Conservation (phyloP, 2,113 vertebrate genomes). For the Megaptera novaeangliae region DNA sequence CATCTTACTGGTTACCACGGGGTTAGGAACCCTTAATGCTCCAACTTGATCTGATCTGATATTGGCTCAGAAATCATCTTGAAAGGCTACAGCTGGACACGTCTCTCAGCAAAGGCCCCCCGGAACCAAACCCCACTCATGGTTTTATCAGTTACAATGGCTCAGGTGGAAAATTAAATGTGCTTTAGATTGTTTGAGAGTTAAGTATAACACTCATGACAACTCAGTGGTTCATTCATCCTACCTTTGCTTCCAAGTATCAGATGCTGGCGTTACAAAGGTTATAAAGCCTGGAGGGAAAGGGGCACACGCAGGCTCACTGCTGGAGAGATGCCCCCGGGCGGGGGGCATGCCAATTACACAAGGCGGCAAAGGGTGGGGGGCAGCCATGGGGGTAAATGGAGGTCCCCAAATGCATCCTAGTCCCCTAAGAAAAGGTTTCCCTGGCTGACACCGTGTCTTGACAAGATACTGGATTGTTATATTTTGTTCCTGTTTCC, state of each 20-base stretch:
- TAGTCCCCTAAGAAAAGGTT: neutral
- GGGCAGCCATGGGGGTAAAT: neutral
- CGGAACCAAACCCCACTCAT: neutral
- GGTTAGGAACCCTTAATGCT: neutral
- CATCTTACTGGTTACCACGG: neutral
- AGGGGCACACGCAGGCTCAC: rapidly evolving
- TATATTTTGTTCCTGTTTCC: neutral
- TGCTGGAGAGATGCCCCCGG: neutral
- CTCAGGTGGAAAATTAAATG: neutral
- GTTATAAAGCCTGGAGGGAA: neutral
- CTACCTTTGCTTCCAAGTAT: neutral
- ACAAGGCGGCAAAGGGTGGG: neutral
- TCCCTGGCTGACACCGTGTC: neutral
- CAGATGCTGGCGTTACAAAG: neutral
- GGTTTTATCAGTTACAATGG: neutral
- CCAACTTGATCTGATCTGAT: neutral
- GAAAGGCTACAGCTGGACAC: neutral
- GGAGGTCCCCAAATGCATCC: neutral
- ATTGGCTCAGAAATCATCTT: neutral
- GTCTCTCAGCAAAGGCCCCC: neutral
- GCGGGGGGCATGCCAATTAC: neutral
- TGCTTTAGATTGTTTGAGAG: neutral
- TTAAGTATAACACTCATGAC: neutral
- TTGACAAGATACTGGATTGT: neutral
- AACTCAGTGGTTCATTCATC: neutral